Conservation (phyloP, 2,888 invertebrate genomes). For the Chydorus sphaericus region DNA sequence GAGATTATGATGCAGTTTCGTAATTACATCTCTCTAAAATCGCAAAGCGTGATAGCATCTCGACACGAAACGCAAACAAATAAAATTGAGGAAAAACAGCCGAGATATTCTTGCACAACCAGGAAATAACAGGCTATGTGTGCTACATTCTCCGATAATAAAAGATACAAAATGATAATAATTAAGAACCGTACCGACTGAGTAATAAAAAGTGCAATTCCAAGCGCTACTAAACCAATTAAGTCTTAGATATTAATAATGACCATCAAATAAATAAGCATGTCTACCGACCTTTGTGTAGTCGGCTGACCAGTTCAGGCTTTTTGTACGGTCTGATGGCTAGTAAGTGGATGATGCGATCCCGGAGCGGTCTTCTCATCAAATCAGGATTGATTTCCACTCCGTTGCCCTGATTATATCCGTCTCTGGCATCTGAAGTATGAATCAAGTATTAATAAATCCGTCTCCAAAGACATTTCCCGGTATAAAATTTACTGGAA, state of each 20-base stretch:
- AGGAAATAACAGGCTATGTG: neutral
- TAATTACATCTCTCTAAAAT: too few species aligned
- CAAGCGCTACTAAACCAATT: too few species aligned
- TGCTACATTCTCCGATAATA: neutral
- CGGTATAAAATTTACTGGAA: neutral
- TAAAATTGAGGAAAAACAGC: too few species aligned
- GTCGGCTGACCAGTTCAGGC: slow-evolving; percentile 62
- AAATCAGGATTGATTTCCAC: slow-evolving; percentile 37
- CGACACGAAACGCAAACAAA: too few species aligned
- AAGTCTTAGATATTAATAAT: too few species aligned
- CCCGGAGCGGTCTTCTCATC: slow-evolving; percentile 57
- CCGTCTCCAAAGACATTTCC: too few species aligned
- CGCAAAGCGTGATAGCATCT: too few species aligned
- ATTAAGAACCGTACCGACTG: neutral
- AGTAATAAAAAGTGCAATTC: too few species aligned
- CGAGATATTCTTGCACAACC: too few species aligned
- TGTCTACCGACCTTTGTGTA: slow-evolving; percentile 48
- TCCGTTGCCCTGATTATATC: neutral
- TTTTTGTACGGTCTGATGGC: slow-evolving; percentile 87
- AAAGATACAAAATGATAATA: neutral
- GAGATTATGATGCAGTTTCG: too few species aligned
- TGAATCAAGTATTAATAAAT: neutral
- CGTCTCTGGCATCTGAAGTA: neutral
- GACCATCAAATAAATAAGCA: neutral
- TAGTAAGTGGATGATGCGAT: slow-evolving; percentile 84